A percentile compares a stretch with the other conserved stretches of the same genome.
phyloP scores from a whole-genome alignment of 2,113 vertebrate species.

The Brachypodius melanocephalos region DNA sequence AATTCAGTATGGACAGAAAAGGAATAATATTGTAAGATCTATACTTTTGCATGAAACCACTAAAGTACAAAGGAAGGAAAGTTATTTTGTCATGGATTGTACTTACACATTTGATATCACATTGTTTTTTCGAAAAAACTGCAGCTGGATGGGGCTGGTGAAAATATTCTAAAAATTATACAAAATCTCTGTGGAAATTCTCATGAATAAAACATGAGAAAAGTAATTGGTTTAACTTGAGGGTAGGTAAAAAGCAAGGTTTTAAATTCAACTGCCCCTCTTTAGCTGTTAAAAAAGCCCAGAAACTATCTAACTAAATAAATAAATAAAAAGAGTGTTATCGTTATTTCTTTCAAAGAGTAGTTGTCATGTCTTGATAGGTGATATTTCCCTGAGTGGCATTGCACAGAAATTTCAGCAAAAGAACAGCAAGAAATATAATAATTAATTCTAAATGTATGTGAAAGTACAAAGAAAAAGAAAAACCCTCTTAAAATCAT shows the following conservation, averaged over 20 bases:
- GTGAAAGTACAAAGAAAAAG: neutral
- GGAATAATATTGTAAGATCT: neutral
- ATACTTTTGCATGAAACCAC: neutral
- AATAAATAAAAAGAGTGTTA: neutral
- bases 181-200: neutral
- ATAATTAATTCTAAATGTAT: neutral
- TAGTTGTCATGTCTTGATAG: neutral
- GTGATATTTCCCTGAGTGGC: neutral
- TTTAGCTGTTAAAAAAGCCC: neutral
- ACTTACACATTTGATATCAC: neutral
- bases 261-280: neutral
- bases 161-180: neutral
- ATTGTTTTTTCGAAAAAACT: neutral
- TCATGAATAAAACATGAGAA: neutral
- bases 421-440: neutral
- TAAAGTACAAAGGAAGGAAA: neutral
- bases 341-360: neutral
- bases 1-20: neutral
- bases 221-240: neutral
- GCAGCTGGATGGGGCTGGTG: neutral
- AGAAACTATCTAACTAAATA: neutral
- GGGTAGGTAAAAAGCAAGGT: neutral
- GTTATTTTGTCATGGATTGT: neutral
- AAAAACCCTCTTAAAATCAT: neutral
- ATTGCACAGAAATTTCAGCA: neutral